Evolutionary conservation across 1,140 invertebrate genomes (phyloP).

Genomic region (Hyposmocoma kahamanoa): DNA sequence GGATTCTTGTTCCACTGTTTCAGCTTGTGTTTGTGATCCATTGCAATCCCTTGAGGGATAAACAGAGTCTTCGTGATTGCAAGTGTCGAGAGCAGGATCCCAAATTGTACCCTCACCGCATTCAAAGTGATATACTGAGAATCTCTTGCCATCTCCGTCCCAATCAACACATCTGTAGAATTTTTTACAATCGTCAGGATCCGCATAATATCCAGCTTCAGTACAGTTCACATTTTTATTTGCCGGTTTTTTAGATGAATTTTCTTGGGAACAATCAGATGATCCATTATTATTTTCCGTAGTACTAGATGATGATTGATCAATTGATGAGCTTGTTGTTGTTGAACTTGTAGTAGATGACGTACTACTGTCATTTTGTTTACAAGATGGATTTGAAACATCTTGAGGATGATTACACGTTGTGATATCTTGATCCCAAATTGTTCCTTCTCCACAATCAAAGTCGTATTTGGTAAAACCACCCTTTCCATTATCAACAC

Average conservation of each 20-base stretch:
- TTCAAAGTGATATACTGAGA: constrained; percentile 78
- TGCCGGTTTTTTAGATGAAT: constrained; percentile 27
- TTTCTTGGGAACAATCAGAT: constrained; percentile 26
- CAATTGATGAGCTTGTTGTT: constrained; percentile 14
- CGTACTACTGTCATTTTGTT: constrained; percentile 8
- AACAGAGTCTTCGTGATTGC: constrained; percentile 69
- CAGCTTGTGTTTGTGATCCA: constrained; percentile 31
- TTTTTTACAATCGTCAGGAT: constrained; percentile 80
- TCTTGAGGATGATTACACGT: constrained; percentile 71
- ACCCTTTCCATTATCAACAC: constrained; percentile 79
- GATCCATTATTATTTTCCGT: constrained; percentile 23
- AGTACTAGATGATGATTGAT: constrained; percentile 13
- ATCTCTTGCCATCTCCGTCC: constrained; percentile 74
- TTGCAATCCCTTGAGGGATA: constrained; percentile 62
- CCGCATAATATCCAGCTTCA: constrained; percentile 78
- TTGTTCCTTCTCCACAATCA: constrained; percentile 76
- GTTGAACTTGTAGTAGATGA: constrained; percentile 9
- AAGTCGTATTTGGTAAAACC: constrained; percentile 75
- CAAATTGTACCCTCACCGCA: constrained; percentile 78
- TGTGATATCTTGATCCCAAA: constrained; percentile 74
- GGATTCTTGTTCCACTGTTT: constrained; percentile 29
- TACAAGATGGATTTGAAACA: constrained; percentile 50
- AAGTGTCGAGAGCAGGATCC: constrained; percentile 74
- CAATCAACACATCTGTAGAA: constrained; percentile 84
- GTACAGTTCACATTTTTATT: constrained; percentile 51